Conservation (phyloP, 2,113 vertebrate species). For the Notarius lentiginosus region DNA sequence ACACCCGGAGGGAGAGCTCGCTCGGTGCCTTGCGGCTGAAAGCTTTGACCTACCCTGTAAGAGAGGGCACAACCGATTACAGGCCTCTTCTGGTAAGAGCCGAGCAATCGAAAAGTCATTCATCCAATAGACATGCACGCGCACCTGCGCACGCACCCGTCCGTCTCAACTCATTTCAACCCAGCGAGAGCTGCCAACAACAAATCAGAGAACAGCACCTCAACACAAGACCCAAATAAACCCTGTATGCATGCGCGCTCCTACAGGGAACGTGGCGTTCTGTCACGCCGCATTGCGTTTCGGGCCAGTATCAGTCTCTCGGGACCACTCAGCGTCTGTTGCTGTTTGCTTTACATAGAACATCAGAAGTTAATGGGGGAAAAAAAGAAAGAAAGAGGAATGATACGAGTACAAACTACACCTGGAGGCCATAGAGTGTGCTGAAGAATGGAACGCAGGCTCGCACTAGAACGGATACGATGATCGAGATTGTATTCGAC, state of each 20-base stretch:
- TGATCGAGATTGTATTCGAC: not conserved
- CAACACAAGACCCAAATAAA: not conserved
- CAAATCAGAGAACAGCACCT: conserved; percentile 14
- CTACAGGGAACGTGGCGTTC: conserved; percentile 2
- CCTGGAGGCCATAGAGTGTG: not conserved
- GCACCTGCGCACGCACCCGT: not conserved
- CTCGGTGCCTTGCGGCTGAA: conserved; percentile 36
- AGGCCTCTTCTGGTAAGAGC: conserved; percentile 49
- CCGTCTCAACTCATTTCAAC: conserved; percentile 16
- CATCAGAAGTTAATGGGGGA: conserved; percentile 10
- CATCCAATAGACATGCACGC: conserved; percentile 33
- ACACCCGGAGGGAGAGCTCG: conserved; percentile 3
- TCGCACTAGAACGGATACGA: not conserved
- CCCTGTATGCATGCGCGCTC: not conserved
- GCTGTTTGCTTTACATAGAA: conserved; percentile 18
- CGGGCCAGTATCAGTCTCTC: not conserved
- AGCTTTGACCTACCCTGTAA: conserved; percentile 51
- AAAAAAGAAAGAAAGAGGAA: not conserved
- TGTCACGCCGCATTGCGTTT: conserved; percentile 14
- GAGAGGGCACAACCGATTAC: conserved; percentile 65
- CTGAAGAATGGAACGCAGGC: not conserved
- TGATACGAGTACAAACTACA: not conserved
- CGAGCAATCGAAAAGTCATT: conserved; percentile 53
- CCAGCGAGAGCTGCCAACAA: conserved; percentile 22
- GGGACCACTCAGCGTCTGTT: not conserved